Conservation (phyloP, 1,140 invertebrate species). For the Nylanderia fulva region DNA sequence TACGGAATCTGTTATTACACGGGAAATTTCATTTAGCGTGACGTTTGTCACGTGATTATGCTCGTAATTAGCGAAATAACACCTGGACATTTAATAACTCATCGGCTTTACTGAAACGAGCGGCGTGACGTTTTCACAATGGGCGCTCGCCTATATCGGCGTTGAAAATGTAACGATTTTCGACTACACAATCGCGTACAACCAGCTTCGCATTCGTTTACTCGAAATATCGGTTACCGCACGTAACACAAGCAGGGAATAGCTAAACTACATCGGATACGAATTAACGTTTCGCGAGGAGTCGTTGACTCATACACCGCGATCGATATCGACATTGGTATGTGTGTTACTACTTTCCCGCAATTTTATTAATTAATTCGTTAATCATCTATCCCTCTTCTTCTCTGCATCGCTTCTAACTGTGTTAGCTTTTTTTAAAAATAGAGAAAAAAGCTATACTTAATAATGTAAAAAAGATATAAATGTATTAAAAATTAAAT, state of each 20-base stretch:
- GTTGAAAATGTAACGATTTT: conserved; percentile 58
- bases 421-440: conserved; percentile 1
- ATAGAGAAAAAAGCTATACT: not conserved
- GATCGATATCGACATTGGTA: conserved; percentile 16
- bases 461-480: not conserved
- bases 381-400: not conserved
- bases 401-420: too few species aligned
- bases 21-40: conserved; percentile 63
- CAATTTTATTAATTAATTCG: conserved; percentile 24
- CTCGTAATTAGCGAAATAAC: conserved; percentile 66
- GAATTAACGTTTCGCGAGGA: conserved; percentile 33
- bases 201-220: conserved; percentile 43
- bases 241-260: conserved; percentile 30
- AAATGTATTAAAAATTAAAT: not conserved
- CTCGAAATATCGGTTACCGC: conserved; percentile 40
- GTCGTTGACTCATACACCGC: conserved; percentile 39
- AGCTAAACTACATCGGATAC: conserved; percentile 32
- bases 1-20: conserved; percentile 51
- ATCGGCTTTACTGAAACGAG: conserved; percentile 45
- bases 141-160: not conserved
- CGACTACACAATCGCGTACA: not conserved
- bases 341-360: not conserved
- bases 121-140: conserved; percentile 49
- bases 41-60: conserved; percentile 65
- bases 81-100: conserved; percentile 69